Base-by-base conservation (phyloP, 1,140 invertebrate genomes). In the Hylyphantes graminicola region DNA sequence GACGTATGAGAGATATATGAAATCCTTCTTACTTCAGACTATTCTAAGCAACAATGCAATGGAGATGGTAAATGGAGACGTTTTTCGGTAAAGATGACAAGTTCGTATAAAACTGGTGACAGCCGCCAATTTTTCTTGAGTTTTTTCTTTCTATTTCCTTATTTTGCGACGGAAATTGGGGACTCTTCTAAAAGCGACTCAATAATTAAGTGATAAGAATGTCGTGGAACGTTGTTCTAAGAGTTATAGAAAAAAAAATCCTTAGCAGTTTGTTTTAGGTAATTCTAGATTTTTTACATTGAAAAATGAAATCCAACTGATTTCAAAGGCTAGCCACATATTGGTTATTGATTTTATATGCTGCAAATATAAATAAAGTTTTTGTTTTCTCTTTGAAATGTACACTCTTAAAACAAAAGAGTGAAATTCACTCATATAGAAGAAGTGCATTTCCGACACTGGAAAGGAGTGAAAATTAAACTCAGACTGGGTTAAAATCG, bases 1-100 rank as follows among this genome's bases (percentile, higher is more conserved):
- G 76, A 78, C 61, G 50, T 54, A 57, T 65, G 61, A n/a, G 13
- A 67, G 63, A 61, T 21, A n/a, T 76, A 35, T 76, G 53, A 21
- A 55, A 48, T 59, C 21, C 21, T 48, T 19, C 7, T 59, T 70
- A 2, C 35, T 5, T 5, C 35, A 35, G 35, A 35, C 35, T 35
- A 35, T 35, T 35, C 5, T 35, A 65, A 65, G 19, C 48, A 65
- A 12, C 12, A 13, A 76, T 51, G 48, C 74, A 15, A 63, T n/a
- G n/a, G 35, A 10, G 10, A n/a, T n/a, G n/a, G 64, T 21, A 65
- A 65, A 65, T 17, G 19, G 35, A 50, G n/a, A n/a, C 35, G n/a
- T 57, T 61, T n/a, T 64, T 76, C 59, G 19, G 8, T 70, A 17
- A 48, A 51, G 2, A 53, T 51, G 50, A 70, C 68, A 15, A 17